Percentiles rank a stretch among this genome's conserved stretches.
Conservation (phyloP, 2,113 vertebrate species). For the Gopherus flavomarginatus region DNA sequence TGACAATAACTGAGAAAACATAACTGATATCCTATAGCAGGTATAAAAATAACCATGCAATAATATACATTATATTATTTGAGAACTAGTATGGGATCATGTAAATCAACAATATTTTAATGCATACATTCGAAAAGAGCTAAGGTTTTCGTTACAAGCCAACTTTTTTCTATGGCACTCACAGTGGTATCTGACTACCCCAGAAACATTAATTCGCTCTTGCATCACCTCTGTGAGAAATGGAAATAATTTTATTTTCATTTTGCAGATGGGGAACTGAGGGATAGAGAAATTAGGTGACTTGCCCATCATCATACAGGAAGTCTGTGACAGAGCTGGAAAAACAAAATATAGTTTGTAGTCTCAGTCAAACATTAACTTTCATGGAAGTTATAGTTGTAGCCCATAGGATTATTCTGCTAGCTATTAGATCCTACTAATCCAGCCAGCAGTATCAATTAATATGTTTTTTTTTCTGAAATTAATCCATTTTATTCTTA, state of each 20-base stretch:
- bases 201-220: background rate
- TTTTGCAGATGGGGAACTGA: background rate
- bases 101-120: background rate
- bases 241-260: accelerated
- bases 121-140: background rate
- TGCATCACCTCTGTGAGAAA: background rate
- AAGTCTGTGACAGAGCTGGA: background rate
- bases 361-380: background rate
- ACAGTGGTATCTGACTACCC: background rate
- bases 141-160: background rate
- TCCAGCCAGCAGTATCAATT: too few species aligned
- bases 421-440: too few species aligned
- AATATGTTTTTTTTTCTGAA: too few species aligned
- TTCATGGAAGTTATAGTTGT: background rate
- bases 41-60: background rate
- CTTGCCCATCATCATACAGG: background rate
- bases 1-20: background rate
- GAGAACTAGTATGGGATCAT: background rate
- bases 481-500: too few species aligned
- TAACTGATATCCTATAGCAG: background rate
- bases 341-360: background rate
- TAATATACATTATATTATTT: background rate
- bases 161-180: background rate
- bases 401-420: too few species aligned
- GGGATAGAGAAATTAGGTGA: background rate